These are phyloP conservation scores for Siniperca knerii DNA, from an alignment of 2,113 vertebrate genomes.

Conservation along the genomic window DNA sequence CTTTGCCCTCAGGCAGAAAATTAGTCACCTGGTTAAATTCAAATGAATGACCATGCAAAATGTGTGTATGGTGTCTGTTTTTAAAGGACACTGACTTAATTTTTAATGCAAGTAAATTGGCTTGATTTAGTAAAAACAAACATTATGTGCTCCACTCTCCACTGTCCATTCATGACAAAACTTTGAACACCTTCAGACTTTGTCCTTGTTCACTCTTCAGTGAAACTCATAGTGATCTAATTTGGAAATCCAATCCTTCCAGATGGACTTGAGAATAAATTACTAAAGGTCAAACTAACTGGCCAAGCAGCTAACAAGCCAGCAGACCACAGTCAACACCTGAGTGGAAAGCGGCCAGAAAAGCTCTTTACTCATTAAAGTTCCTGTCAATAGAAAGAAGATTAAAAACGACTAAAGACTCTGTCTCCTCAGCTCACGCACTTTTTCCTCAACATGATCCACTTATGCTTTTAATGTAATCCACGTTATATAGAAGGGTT, in stretches of 20 bases:
- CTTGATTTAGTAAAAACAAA: neutral
- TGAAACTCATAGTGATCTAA: constrained; percentile 56
- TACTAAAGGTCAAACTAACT: constrained; percentile 57
- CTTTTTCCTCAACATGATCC: constrained; percentile 51
- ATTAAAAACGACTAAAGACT: constrained; percentile 75
- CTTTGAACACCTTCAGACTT: constrained; percentile 19
- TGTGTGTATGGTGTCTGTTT: neutral
- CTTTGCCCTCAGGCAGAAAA: neutral
- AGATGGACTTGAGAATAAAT: constrained; percentile 67
- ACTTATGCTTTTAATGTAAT: constrained; percentile 63
- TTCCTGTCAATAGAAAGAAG: constrained; percentile 78
- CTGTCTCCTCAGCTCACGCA: constrained; percentile 47
- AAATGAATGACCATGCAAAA: neutral
- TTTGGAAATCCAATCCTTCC: constrained; percentile 71
- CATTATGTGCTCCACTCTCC: neutral
- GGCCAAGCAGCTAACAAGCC: constrained; percentile 68
- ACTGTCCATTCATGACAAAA: neutral
- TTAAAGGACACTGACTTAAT: neutral
- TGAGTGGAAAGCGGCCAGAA: constrained; percentile 80
- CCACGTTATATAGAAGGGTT: constrained; percentile 37
- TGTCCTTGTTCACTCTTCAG: constrained; percentile 55
- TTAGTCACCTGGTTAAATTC: constrained; percentile 18
- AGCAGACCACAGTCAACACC: constrained; percentile 64
- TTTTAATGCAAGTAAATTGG: neutral
- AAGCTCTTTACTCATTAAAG: constrained; percentile 82